phyloP scores from a whole-genome alignment of 2,888 invertebrate genomes.

The Heteropelma amictum region DNA sequence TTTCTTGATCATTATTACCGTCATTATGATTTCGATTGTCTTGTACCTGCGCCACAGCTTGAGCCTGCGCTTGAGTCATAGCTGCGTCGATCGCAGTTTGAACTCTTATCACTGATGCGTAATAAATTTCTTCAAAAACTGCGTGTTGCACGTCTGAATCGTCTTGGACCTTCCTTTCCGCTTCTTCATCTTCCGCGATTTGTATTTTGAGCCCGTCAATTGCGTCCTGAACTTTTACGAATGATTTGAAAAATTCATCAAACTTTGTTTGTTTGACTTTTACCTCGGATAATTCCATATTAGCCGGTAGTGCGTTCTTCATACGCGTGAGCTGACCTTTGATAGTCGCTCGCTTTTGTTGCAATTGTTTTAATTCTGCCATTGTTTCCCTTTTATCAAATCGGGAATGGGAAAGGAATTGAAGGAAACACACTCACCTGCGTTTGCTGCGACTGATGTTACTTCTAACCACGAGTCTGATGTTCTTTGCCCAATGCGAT shows the following conservation, averaged over 20 bases:
- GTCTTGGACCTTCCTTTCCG: not conserved
- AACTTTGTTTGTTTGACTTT: not conserved
- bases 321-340: constrained; percentile 21
- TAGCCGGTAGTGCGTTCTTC: not conserved
- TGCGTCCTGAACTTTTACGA: constrained; percentile 21
- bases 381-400: not conserved
- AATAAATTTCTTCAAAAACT: constrained; percentile 29
- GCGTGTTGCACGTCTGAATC: constrained; percentile 10
- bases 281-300: not conserved
- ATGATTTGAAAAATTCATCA: constrained; percentile 16
- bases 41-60: not conserved
- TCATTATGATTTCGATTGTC: not conserved
- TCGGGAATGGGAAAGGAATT: constrained; percentile 6
- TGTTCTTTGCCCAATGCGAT: not conserved
- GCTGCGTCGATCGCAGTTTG: constrained; percentile 22
- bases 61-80: not conserved
- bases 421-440: constrained; percentile 27
- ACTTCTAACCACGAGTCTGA: not conserved
- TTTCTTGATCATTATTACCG: not conserved
- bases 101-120: constrained; percentile 16
- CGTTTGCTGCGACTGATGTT: constrained; percentile 7
- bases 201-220: constrained; percentile 1
- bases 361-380: not conserved
- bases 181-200: not conserved
- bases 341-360: constrained; percentile 5